Percentiles rank a stretch among this genome's conserved stretches.
These are phyloP conservation scores for Phaethornis superciliosus DNA, from an alignment of 2,113 vertebrate species.

Conservation along the genomic window DNA sequence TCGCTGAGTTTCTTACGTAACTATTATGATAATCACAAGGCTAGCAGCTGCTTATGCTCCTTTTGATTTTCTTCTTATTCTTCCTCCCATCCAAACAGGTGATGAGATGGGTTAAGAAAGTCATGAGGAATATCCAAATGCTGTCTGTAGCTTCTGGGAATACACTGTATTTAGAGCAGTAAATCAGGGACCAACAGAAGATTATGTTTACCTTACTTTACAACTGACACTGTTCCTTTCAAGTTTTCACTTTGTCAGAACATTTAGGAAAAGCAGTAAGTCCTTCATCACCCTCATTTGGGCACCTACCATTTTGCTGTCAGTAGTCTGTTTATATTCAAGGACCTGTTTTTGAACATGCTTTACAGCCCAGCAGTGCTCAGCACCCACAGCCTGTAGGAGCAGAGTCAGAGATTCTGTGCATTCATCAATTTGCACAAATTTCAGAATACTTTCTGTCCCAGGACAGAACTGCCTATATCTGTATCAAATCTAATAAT, in stretches of 20 bases:
- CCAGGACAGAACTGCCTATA: not conserved
- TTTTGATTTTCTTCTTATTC: constrained; percentile 45
- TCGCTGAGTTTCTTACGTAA: constrained; percentile 25
- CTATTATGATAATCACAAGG: constrained; percentile 59
- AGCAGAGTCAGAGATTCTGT: not conserved
- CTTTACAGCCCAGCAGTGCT: not conserved
- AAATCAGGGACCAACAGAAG: not conserved
- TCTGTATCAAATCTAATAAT: not conserved
- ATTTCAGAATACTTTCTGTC: not conserved
- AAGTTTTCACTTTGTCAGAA: not conserved
- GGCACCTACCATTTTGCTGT: not conserved
- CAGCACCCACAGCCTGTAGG: not conserved
- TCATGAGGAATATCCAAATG: not conserved
- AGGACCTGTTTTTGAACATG: not conserved
- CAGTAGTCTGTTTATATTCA: not conserved
- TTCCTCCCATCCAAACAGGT: not conserved
- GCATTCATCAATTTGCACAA: too few species aligned
- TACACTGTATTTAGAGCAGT: not conserved
- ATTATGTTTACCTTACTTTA: not conserved
- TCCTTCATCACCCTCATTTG: not conserved
- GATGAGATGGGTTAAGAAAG: not conserved
- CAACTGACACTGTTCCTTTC: not conserved
- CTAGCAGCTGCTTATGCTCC: constrained; percentile 51
- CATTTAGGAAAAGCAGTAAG: not conserved
- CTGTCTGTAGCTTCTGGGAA: constrained; percentile 38